Evolutionary conservation across 2,113 vertebrate genomes (phyloP).

Genomic region (Hydropotes inermis): DNA sequence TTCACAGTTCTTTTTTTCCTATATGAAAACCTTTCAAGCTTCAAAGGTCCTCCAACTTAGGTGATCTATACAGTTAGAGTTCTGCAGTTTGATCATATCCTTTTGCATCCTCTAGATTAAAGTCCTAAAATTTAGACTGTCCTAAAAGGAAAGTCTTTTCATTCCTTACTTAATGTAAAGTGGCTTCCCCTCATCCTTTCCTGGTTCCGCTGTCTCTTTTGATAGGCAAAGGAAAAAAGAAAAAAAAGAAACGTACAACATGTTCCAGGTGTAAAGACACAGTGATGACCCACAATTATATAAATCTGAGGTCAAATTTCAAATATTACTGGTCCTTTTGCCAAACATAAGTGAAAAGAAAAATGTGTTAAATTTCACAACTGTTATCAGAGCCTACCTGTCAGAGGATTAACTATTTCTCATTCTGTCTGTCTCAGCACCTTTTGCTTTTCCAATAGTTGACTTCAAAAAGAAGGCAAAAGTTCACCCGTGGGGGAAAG

Average conservation of each 20-base stretch:
- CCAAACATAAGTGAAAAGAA: slow-evolving; percentile 55
- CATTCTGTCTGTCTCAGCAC: neutral
- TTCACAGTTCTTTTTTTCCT: neutral
- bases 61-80: neutral
- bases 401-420: slow-evolving; percentile 28
- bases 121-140: neutral
- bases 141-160: neutral
- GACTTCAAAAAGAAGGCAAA: slow-evolving; percentile 54
- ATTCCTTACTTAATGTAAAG: neutral
- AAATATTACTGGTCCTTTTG: slow-evolving; percentile 7
- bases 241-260: neutral
- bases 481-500: slow-evolving; percentile 40
- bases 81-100: neutral
- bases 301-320: slow-evolving; percentile 55
- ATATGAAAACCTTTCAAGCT: neutral
- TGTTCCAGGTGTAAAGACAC: slow-evolving; percentile 52
- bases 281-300: slow-evolving; percentile 43
- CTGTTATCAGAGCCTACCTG: slow-evolving; percentile 39
- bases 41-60: neutral
- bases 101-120: neutral
- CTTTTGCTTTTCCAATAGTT: slow-evolving; percentile 13
- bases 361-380: slow-evolving; percentile 67
- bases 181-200: neutral
- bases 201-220: neutral
- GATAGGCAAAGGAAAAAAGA: slow-evolving; percentile 7